Base-by-base conservation (phyloP, 2,797 vertebrate genomes). In the Rhinichthys osculus region DNA sequence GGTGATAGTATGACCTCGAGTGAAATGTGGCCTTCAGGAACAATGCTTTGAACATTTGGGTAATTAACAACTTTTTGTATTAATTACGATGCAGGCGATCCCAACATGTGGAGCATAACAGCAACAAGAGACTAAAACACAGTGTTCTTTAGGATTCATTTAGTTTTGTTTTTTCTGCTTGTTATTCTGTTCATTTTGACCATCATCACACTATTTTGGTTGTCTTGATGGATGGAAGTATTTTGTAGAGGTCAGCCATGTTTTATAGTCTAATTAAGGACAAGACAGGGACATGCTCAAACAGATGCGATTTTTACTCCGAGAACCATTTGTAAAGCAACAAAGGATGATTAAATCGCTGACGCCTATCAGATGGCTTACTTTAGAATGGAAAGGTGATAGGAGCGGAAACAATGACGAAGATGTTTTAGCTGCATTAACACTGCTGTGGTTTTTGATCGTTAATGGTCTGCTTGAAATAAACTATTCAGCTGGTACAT, bases 21-120 rank as follows among this genome's bases (percentile, higher is more conserved):
- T 89, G 85, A 89, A 83, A 83, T 85, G 47, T 87, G 62, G 87
- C 86, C 83, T 82, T 79, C 50, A 78, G 86, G 57, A 80, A 79
- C 78, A 83, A 16, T 81, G 82, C 86, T 83, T 80, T 64, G 84
- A 88, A 85, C 80, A 85, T 85, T 86, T 89, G 50, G 64, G 42
- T 86, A 87, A 85, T 86, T 81, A 81, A 19, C 42, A 14, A 33
- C 14, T 47, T 76, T 88, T 78, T 59, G 5, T 81, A 64, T 88
- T 88, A 90, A 88, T 89, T 77, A 88, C 79, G n/a, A 82, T 82
- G 50, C 79, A 79, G 70, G 50, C 82, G 38, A 27, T 79, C 69
- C 70, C 69, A 14, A 64, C 78, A 42, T 52, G 82, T 85, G 72
- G 83, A 79, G 67, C 73, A 81, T 47, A 77, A 81, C 54, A 16